Evolutionary conservation across 2,113 vertebrate species (phyloP).

Genomic region (Rattus norvegicus): GRCr8 NC_086029.1:74394501-74395000

Average conservation of each 20-base stretch:
- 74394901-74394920: conserved; percentile 52
- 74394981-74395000: conserved; percentile 31
- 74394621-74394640: accelerated
- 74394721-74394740: neutral
- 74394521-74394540: neutral
- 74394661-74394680: neutral
- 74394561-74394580: neutral
- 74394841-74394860: neutral
- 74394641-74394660: neutral
- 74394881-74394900: conserved; percentile 17
- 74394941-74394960: conserved; percentile 66
- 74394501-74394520: neutral
- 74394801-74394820: neutral
- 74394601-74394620: neutral
- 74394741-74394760: neutral
- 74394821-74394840: neutral
- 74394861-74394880: neutral
- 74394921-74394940: conserved; percentile 45
- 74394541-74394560: neutral
- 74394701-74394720: neutral
- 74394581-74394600: neutral
- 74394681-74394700: neutral
- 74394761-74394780: neutral
- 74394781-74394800: neutral
- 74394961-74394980: conserved; percentile 46